Conservation (phyloP, 2,113 vertebrate genomes). For the Brachypteracias leptosomus region DNA sequence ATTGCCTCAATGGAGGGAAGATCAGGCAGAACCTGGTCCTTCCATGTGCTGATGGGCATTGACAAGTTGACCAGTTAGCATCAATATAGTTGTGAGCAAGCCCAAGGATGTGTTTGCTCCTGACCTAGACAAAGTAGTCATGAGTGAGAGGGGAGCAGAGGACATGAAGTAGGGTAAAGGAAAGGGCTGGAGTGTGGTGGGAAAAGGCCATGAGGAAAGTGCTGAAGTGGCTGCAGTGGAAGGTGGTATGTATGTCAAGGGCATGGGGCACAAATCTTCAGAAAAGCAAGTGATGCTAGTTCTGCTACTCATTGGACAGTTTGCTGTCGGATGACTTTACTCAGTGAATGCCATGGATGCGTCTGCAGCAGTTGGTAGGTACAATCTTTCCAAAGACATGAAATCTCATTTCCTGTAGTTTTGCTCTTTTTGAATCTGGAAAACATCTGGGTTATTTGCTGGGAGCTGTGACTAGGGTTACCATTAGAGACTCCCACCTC, state of each 20-base stretch:
- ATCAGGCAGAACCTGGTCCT: neutral
- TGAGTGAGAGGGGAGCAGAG: neutral
- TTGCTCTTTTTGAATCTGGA: neutral
- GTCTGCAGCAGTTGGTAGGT: neutral
- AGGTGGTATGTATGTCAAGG: neutral
- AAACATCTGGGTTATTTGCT: neutral
- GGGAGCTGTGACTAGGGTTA: neutral
- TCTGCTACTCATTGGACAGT: neutral
- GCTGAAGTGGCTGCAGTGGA: neutral
- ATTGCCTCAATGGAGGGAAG: neutral
- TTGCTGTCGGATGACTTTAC: neutral
- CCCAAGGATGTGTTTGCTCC: neutral
- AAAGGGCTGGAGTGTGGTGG: neutral
- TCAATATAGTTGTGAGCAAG: accelerated
- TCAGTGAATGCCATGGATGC: neutral
- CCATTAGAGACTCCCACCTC: neutral
- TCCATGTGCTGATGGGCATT: neutral
- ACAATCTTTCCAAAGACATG: neutral
- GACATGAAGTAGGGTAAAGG: neutral
- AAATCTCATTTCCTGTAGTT: neutral
- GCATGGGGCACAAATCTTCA: neutral
- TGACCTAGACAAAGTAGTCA: neutral
- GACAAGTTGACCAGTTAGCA: neutral
- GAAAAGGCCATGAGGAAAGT: neutral
- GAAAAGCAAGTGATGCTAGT: neutral